Base-by-base conservation (phyloP, 2,888 invertebrate species). In the Achlya flavicornis region DNA sequence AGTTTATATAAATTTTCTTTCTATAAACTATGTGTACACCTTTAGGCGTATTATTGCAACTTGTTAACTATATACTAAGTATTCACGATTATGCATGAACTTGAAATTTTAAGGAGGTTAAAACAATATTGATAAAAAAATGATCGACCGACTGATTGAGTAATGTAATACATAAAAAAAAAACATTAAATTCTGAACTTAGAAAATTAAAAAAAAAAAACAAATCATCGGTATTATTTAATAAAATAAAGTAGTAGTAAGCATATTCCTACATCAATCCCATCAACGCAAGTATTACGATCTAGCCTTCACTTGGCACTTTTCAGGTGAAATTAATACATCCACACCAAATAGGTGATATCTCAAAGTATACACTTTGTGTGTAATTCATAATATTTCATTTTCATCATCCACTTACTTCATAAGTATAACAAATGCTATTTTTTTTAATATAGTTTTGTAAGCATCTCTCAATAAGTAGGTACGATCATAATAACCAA, bases 31-130 rank as follows among this genome's bases (percentile, higher is more conserved):
- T 70, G 70, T 76, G 76, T 74, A 77, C 81, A 89, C 90, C 90
- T 90, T 81, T 79, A 91, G 91, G 90, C 90, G 74, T 72, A 79
- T 88, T 92, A 92, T 92, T 92, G 92, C 92, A 92, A 89, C 91
- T 72, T 78, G 76, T 89, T 83, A 75, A 89, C 88, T 90, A 89
- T 79, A 76, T 81, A 77, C 87, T 88, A 88, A 83, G 67, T 72
- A 75, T 76, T 77, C 72, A 84, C 74, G 77, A 90, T 91, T 90
- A 90, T 90, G 90, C 89, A 76, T 78, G 19, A 19, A 7, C 77
- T 65, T 78, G 73, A 70, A 79, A 41, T 67, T 73, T 73, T 74
- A 73, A 75, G 71, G 75, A 76, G 74, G 78, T 67, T 72, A n/a
- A 46, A 53, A 48, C 4, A 48, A 48, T n/a, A 48, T 48, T 10